Evolutionary conservation across 2,113 vertebrate species (phyloP).

Genomic region (Calonectris borealis): DNA sequence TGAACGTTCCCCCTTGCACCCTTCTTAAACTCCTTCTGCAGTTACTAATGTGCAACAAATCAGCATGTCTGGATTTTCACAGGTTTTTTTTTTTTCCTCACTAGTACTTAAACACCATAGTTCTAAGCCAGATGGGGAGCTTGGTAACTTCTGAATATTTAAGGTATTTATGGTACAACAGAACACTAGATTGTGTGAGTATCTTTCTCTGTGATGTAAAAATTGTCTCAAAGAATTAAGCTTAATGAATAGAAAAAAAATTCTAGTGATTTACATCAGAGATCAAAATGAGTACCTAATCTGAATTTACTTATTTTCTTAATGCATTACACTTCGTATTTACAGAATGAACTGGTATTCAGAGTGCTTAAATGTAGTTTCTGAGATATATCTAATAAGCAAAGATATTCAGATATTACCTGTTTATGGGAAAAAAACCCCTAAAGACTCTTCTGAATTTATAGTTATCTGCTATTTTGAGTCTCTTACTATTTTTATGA

Average conservation of each 20-base stretch:
- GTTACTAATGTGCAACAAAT: background rate
- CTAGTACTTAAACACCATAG: background rate
- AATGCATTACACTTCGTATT: background rate
- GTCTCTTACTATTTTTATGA: constrained; percentile 18
- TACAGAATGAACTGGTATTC: background rate
- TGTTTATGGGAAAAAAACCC: background rate
- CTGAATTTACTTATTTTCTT: background rate
- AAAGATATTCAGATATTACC: no score
- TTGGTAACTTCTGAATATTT: background rate
- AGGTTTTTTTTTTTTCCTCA: background rate
- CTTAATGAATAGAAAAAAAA: background rate
- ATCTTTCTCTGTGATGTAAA: background rate
- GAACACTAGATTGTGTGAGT: background rate
- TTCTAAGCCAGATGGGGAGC: background rate
- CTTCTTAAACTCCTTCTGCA: background rate
- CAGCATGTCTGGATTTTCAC: background rate
- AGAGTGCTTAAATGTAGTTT: background rate
- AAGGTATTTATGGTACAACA: background rate
- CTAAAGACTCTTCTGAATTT: constrained; percentile 13
- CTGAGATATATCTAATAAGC: no score
- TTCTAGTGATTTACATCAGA: background rate
- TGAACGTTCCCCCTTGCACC: background rate
- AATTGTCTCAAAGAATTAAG: background rate
- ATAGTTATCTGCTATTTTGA: constrained; percentile 17
- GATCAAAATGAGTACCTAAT: background rate